Base-by-base conservation (phyloP, 2,797 vertebrate genomes). In the Bradypodion pumilum region DNA sequence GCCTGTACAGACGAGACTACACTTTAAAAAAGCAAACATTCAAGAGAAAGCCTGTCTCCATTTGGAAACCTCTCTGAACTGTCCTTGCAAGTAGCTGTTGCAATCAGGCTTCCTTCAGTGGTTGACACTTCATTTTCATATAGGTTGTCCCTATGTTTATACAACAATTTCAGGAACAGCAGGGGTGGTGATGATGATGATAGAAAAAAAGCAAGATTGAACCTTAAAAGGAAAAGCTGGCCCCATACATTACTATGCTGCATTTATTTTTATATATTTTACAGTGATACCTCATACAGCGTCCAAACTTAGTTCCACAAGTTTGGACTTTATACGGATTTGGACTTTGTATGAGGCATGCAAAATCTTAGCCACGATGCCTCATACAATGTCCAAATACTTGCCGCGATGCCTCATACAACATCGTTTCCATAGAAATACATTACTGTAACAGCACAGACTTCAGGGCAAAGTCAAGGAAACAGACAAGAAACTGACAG, bases 1-100 rank as follows among this genome's bases (percentile, higher is more conserved):
- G 89, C 84, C 87, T 87, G 68, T 77, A 83, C 5, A 49, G 59
- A 84, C 75, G 89, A 87, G 82, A 70, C 85, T 72, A 74, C 32
- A 46, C 32, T 59, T 49, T n/a, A 7, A 0, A 75, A 79, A 75
- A 29, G 32, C 0, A 29, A 21, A 12, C 56, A 73, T 29, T 1
- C 23, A 59, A 68, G 72, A 83, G 16, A 25, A 83, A 70, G 73
- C 78, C 68, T 35, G 7, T 32, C 60, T 80, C 78, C 56, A 56
- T 5, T 86, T 74, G 59, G 88, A 80, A 49, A 82, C 5, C 68
- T 60, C 75, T 84, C 79, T 0, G 65, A 78, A 85, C 49, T 10
- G 63, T 75, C 80, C 10, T 0, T 49, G 40, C 77, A 75, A 29
- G n/a, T n/a, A 40, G 7, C 32, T 62, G 62, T 69, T 49, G 63